A percentile compares a stretch with the other conserved stretches of the same genome.
Evolutionary conservation across 2,888 invertebrate species (phyloP).

Genomic region (Margaritifera margaritifera): DNA sequence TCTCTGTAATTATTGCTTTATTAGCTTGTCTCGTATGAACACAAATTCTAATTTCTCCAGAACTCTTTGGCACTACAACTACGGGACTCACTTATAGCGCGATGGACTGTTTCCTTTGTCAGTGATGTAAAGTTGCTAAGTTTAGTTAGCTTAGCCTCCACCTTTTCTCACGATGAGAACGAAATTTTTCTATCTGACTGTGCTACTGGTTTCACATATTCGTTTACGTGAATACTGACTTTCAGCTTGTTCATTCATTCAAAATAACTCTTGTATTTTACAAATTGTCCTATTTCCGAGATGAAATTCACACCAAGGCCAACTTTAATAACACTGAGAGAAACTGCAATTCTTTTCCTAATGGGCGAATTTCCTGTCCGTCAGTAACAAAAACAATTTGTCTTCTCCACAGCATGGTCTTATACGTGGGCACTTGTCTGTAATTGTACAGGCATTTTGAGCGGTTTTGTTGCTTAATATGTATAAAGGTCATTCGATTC

Average conservation of each 20-base stretch:
- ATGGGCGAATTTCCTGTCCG: constrained; percentile 6
- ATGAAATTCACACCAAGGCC: too few species aligned
- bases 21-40: constrained; percentile 33
- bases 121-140: constrained; percentile 23
- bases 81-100: constrained; percentile 24
- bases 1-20: constrained; percentile 21
- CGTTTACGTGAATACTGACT: constrained; percentile 13
- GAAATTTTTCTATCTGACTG: background rate
- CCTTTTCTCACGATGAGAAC: constrained; percentile 12
- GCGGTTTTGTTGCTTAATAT: background rate
- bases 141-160: constrained; percentile 23
- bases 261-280: constrained; percentile 16
- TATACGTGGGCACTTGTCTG: constrained; percentile 3
- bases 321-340: constrained; percentile 9
- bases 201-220: constrained; percentile 5
- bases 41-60: constrained; percentile 30
- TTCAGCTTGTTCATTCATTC: constrained; percentile 17
- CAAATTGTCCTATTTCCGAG: too few species aligned
- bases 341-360: constrained; percentile 10
- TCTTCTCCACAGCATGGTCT: background rate
- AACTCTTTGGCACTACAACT: background rate
- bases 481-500: too few species aligned
- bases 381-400: too few species aligned
- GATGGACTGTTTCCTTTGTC: constrained; percentile 27
- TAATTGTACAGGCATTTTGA: constrained; percentile 15